phyloP scores from a whole-genome alignment of 2,797 vertebrate genomes.

The Lepilemur septentrionalis region DNA sequence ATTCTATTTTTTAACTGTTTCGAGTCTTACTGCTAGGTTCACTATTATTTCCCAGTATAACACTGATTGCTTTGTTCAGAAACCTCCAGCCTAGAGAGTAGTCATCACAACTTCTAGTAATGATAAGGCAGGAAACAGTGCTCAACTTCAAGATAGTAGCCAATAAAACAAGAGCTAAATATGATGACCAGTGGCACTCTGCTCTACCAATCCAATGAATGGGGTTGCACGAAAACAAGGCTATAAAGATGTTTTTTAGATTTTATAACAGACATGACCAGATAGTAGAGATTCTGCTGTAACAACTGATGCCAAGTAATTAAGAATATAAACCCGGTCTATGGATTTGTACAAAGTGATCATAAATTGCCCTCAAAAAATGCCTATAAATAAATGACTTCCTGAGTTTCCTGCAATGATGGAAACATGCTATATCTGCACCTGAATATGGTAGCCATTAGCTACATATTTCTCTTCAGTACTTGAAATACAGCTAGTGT shows the following conservation, averaged over 20 bases:
- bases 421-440: background rate
- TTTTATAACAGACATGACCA: background rate
- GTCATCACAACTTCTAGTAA: background rate
- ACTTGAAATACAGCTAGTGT: background rate
- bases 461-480: background rate
- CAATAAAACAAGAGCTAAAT: constrained; percentile 21
- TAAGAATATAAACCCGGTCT: constrained; percentile 11
- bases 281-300: background rate
- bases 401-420: background rate
- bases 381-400: background rate
- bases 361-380: constrained; percentile 9
- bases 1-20: background rate
- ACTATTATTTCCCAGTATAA: background rate
- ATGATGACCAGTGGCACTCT: background rate
- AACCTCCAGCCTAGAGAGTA: background rate
- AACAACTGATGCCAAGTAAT: constrained; percentile 12
- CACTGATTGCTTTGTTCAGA: background rate
- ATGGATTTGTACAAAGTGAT: background rate
- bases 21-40: background rate
- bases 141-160: background rate
- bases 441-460: constrained; percentile 13
- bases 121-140: background rate
- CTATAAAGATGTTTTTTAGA: constrained; percentile 13
- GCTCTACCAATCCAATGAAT: constrained; percentile 1
- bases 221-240: background rate